Percentiles rank a stretch among this genome's conserved stretches.
Evolutionary conservation across 2,797 vertebrate genomes (phyloP).

Genomic region (Emydoidea blandingii): DNA sequence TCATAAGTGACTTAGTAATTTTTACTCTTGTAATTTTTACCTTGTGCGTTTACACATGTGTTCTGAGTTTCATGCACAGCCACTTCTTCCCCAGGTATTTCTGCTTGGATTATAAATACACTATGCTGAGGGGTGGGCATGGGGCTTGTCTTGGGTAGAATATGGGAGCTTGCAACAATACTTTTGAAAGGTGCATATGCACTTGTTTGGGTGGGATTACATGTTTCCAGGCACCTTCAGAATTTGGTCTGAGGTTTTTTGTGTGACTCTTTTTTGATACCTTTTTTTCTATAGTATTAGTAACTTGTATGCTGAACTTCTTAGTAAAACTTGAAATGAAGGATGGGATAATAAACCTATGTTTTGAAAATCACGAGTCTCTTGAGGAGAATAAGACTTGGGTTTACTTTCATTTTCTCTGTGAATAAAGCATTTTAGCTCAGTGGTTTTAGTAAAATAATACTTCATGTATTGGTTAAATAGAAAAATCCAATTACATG

Average conservation of each 20-base stretch:
- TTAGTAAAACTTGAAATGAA: not conserved
- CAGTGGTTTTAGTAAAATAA: not conserved
- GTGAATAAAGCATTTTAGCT: not conserved
- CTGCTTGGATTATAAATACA: not conserved
- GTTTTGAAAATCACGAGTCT: not conserved
- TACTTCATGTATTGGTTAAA: not conserved
- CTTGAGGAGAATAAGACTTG: not conserved
- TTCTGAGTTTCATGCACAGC: not conserved
- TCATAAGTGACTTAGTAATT: no score
- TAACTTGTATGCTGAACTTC: not conserved
- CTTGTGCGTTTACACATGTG: not conserved
- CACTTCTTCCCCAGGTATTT: not conserved
- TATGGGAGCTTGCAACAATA: not conserved
- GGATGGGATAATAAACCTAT: fast-evolving
- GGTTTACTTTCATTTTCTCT: not conserved
- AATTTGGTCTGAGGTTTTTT: not conserved
- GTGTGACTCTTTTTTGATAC: not conserved
- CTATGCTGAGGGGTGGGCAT: fast-evolving
- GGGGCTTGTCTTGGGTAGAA: not conserved
- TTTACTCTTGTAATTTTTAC: not conserved
- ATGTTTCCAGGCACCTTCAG: not conserved
- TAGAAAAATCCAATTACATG: not conserved
- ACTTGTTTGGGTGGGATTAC: not conserved
- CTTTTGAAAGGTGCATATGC: not conserved
- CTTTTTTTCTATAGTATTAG: not conserved